Base-by-base conservation (phyloP, 2,888 invertebrate species). In the Metallyticus violacea region DNA sequence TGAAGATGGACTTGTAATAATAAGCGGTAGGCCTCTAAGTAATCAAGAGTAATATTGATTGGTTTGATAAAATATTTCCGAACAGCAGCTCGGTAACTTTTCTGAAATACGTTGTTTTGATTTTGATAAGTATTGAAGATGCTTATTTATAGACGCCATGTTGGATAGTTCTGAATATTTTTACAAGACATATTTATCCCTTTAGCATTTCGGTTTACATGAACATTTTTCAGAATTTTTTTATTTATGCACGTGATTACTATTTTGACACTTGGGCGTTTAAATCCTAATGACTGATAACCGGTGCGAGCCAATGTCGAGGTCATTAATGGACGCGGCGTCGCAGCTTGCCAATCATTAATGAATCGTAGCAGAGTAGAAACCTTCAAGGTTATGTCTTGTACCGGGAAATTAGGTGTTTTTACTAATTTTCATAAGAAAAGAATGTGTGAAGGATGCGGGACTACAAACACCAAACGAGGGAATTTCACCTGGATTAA, bases 271-370 rank as follows among this genome's bases (percentile, higher is more conserved):
- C 40, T 15, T 15, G 40, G 0, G 6, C 27, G 28, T 83, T 77
- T 83, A 83, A 76, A 77, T 29, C 77, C 26, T 4, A 25, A 26
- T 4, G 3, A 25, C 28, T 0, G 77, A 28, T 77, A 77, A 77
- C 28, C 26, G 83, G 83, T 77, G 29, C 77, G 29, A 77, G 29
- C n/a, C 77, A 26, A 9, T 77, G 77, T 85, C 85, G 79, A 79
- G 85, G 85, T 85, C 85, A 85, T 79, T 27, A 79, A 85, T 85
- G 81, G 81, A 81, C 85, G 81, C 85, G 85, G 85, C 85, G 81
- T 86, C 85, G 62, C 22, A 30, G 40, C 40, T 15, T 4, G 40
- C 40, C 15, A 62, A 7, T 15, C 15, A 62, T 62, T 62, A 62
- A 22, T 22, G 15, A 9, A 62, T 62, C 40, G 22, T 22, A 62